Percentiles rank a stretch among this genome's conserved stretches.
phyloP scores from a whole-genome alignment of 2,797 vertebrate species.

The Melanotaenia pygmaea region DNA sequence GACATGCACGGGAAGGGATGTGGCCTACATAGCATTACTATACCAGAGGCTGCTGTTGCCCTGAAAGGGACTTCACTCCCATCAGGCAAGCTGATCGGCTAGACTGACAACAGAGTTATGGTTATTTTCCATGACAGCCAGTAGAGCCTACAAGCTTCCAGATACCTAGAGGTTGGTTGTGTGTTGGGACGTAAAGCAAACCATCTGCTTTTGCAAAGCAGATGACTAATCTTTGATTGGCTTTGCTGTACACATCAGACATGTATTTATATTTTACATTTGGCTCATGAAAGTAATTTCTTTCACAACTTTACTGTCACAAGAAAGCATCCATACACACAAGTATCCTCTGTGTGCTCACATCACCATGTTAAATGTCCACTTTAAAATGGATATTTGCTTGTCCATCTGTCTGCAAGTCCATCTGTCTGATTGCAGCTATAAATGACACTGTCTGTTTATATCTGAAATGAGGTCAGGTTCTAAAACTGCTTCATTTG shows the following conservation, averaged over 20 bases:
- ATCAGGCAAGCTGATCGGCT: conserved; percentile 68
- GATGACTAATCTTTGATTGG: conserved; percentile 29
- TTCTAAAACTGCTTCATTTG: conserved; percentile 39
- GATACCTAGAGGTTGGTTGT: conserved; percentile 67
- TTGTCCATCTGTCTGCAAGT: conserved; percentile 58
- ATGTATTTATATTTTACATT: background rate
- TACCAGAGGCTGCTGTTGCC: conserved; percentile 72
- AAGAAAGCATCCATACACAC: background rate
- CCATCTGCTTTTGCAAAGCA: conserved; percentile 58
- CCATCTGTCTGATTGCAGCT: conserved; percentile 54
- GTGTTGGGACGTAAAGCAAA: conserved; percentile 52
- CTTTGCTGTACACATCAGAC: conserved; percentile 12
- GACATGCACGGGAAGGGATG: conserved; percentile 65
- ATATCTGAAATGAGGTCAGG: conserved; percentile 60
- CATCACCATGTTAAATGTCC: conserved; percentile 32
- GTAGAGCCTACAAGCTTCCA: conserved; percentile 74
- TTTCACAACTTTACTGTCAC: background rate
- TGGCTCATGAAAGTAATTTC: background rate
- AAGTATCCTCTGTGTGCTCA: conserved; percentile 14
- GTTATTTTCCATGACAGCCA: conserved; percentile 83
- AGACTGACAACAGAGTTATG: conserved; percentile 75
- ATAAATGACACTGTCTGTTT: conserved; percentile 51
- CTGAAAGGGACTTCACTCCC: conserved; percentile 65
- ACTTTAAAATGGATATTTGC: conserved; percentile 36
- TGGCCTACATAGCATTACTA: conserved; percentile 71